These are phyloP conservation scores for Osmerus eperlanus DNA, from an alignment of 2,113 vertebrate genomes.

Conservation along the genomic window DNA sequence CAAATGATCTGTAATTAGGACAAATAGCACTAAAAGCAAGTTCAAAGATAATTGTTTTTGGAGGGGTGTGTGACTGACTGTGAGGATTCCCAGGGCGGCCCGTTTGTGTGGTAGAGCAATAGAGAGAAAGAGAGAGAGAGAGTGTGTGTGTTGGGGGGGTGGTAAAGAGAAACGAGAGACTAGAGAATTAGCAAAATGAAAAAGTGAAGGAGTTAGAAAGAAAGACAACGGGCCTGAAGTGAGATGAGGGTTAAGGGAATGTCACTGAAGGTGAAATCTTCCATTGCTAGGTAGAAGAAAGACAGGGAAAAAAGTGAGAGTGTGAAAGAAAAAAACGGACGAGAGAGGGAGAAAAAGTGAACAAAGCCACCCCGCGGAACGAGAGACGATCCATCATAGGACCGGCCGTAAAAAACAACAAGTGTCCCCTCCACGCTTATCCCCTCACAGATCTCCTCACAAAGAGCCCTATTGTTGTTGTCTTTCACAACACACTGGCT, in stretches of 20 bases:
- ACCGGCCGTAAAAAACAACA: conserved; percentile 51
- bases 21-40: conserved; percentile 59
- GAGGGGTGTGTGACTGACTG: conserved; percentile 60
- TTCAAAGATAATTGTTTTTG: conserved; percentile 61
- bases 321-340: neutral
- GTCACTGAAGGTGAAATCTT: conserved; percentile 46
- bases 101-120: conserved; percentile 42
- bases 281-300: conserved; percentile 19
- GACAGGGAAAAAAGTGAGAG: conserved; percentile 10
- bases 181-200: neutral
- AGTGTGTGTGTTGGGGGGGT: neutral
- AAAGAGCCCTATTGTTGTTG: conserved; percentile 45
- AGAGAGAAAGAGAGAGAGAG: conserved; percentile 15
- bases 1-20: conserved; percentile 66
- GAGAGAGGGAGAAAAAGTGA: neutral
- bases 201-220: conserved; percentile 18
- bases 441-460: conserved; percentile 46
- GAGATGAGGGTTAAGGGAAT: conserved; percentile 43
- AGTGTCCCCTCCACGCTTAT: conserved; percentile 49
- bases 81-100: conserved; percentile 66
- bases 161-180: conserved; percentile 3
- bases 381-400: conserved; percentile 55
- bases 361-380: conserved; percentile 52
- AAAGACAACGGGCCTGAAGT: conserved; percentile 18
- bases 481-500: conserved; percentile 48